phyloP scores from a whole-genome alignment of 2,888 invertebrate genomes.

The Vesta saturnalis region DNA sequence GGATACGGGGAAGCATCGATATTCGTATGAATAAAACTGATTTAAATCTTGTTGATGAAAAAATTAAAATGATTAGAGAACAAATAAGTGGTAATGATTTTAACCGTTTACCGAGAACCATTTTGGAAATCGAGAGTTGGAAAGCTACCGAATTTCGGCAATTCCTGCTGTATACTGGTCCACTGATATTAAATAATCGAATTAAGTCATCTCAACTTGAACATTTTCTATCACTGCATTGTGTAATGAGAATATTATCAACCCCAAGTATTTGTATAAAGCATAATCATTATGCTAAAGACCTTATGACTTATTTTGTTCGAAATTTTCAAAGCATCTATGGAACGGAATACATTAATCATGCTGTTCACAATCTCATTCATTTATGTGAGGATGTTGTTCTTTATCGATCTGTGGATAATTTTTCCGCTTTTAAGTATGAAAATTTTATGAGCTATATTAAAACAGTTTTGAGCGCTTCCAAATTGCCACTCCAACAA shows the following conservation, averaged over 20 bases:
- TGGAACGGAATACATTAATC: neutral
- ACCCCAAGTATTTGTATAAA: neutral
- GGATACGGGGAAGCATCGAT: neutral
- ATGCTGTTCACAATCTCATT: neutral
- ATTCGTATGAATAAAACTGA: slow-evolving; percentile 6
- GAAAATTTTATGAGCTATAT: slow-evolving; percentile 4
- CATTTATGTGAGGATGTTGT: slow-evolving; percentile 6
- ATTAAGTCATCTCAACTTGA: neutral
- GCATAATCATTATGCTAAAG: neutral
- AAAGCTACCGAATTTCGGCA: neutral
- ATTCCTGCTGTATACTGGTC: neutral
- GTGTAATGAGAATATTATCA: neutral
- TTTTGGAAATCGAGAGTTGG: neutral
- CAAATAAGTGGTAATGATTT: neutral
- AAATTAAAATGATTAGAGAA: neutral
- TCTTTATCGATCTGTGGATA: neutral
- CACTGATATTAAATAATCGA: neutral
- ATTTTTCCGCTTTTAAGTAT: slow-evolving; percentile 8
- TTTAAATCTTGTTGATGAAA: neutral
- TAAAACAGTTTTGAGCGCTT: neutral
- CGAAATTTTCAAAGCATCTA: neutral
- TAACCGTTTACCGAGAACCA: neutral
- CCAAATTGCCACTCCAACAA: neutral
- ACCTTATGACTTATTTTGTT: neutral
- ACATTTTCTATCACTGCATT: slow-evolving; percentile 6